Evolutionary conservation across 2,888 invertebrate species (phyloP).

Genomic region (Drosophila parthenogenetica): DNA sequence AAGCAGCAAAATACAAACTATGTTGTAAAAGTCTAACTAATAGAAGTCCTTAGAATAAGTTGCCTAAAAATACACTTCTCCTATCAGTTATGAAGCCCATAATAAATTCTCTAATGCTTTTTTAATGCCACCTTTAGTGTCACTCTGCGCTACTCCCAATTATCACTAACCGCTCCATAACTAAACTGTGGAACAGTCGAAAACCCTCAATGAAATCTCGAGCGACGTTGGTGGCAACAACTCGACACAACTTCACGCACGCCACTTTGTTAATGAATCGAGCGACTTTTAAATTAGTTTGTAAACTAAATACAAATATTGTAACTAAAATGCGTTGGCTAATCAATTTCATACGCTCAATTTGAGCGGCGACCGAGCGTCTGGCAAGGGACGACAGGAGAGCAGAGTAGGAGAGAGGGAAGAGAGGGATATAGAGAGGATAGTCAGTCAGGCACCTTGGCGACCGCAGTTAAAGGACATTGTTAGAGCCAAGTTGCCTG

Average conservation of each 20-base stretch:
- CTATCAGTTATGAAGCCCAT: not conserved
- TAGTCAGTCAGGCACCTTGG: constrained; percentile 59
- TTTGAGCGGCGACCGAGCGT: constrained; percentile 74
- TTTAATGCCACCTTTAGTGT: not conserved
- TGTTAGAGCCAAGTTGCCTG: constrained; percentile 47
- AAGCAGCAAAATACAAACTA: too few species aligned
- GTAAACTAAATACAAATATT: constrained; percentile 74
- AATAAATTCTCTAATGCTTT: not conserved
- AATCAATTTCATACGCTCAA: constrained; percentile 80
- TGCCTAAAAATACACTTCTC: too few species aligned
- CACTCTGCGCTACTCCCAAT: not conserved
- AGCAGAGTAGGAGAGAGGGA: not conserved
- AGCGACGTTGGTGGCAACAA: constrained; percentile 49
- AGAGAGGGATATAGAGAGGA: not conserved
- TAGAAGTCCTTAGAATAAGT: too few species aligned
- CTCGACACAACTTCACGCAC: constrained; percentile 53
- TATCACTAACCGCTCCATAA: constrained; percentile 7
- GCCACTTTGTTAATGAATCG: constrained; percentile 51
- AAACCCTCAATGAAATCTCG: constrained; percentile 50
- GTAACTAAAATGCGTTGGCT: constrained; percentile 70
- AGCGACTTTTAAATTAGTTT: constrained; percentile 63
- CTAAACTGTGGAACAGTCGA: not conserved
- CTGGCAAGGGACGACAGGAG: constrained; percentile 40
- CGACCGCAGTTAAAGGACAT: constrained; percentile 70
- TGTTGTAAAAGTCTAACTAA: too few species aligned